These are phyloP conservation scores for Xanthorhoe spadicearia DNA, from an alignment of 2,888 invertebrate genomes.

Conservation along the genomic window DNA sequence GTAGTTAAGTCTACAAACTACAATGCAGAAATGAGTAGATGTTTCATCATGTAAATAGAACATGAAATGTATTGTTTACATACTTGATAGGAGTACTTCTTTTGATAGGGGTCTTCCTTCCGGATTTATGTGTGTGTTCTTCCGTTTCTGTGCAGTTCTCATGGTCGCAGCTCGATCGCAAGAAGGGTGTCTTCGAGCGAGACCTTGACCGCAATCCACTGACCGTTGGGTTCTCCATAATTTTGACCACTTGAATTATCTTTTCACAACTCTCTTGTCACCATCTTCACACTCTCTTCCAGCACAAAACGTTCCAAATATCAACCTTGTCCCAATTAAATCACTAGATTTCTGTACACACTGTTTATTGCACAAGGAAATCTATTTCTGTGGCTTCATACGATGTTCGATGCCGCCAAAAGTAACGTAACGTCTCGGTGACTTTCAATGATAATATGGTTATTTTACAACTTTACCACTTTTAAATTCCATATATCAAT, in stretches of 20 bases:
- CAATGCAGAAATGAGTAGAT: too few species aligned
- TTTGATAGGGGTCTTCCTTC: conserved; percentile 78
- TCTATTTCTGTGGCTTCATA: conserved; percentile 81
- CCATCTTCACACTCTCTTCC: conserved; percentile 52
- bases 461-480: conserved; percentile 30
- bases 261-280: conserved; percentile 43
- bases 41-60: background rate
- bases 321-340: conserved; percentile 51
- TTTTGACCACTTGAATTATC: conserved; percentile 40
- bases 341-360: conserved; percentile 42
- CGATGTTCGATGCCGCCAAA: conserved; percentile 82
- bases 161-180: conserved; percentile 84
- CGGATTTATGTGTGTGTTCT: conserved; percentile 81
- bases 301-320: conserved; percentile 46
- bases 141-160: conserved; percentile 83
- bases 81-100: conserved; percentile 82
- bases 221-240: conserved; percentile 75
- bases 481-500: conserved; percentile 15
- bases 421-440: conserved; percentile 67
- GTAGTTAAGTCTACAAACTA: too few species aligned
- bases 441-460: conserved; percentile 46
- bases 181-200: conserved; percentile 88
- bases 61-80: conserved; percentile 47
- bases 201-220: conserved; percentile 88
- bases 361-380: conserved; percentile 76